A percentile compares a stretch with the other conserved stretches of the same genome.
Conservation (phyloP, 2,888 invertebrate species). For the Apotomis turbidana region DNA sequence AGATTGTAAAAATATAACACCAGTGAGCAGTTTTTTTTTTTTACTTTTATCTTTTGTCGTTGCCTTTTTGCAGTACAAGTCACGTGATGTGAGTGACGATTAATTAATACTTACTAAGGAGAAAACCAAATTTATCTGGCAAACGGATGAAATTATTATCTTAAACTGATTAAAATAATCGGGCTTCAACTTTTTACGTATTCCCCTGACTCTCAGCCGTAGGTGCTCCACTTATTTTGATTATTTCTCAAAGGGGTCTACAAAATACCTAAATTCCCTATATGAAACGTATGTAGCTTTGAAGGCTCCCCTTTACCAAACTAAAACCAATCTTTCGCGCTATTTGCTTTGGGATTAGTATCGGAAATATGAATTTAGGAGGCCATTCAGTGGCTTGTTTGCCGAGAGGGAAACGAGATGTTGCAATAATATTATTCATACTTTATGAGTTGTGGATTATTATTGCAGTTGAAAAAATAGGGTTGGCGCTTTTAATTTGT, state of each 20-base stretch:
- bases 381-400: conserved; percentile 63
- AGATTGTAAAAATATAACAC: too few species aligned
- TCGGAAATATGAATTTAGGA: conserved; percentile 60
- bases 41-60: too few species aligned
- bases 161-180: too few species aligned
- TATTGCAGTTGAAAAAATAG: conserved; percentile 30
- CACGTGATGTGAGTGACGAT: too few species aligned
- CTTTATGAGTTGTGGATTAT: conserved; percentile 31
- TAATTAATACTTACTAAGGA: too few species aligned
- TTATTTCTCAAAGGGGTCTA: conserved; percentile 3
- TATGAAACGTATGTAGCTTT: conserved; percentile 18
- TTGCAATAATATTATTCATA: conserved; percentile 43
- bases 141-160: too few species aligned
- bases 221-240: too few species aligned
- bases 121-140: too few species aligned
- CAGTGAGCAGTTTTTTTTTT: too few species aligned
- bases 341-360: conserved; percentile 55
- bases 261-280: conserved; percentile 8
- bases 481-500: conserved; percentile 8
- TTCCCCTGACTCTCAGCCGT: too few species aligned
- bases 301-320: conserved; percentile 46
- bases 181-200: too few species aligned
- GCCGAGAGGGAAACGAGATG: conserved; percentile 51
- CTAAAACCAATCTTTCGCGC: conserved; percentile 55
- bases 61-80: too few species aligned